Conservation (phyloP, 2,113 vertebrate species). For the Limnothrissa miodon region DNA sequence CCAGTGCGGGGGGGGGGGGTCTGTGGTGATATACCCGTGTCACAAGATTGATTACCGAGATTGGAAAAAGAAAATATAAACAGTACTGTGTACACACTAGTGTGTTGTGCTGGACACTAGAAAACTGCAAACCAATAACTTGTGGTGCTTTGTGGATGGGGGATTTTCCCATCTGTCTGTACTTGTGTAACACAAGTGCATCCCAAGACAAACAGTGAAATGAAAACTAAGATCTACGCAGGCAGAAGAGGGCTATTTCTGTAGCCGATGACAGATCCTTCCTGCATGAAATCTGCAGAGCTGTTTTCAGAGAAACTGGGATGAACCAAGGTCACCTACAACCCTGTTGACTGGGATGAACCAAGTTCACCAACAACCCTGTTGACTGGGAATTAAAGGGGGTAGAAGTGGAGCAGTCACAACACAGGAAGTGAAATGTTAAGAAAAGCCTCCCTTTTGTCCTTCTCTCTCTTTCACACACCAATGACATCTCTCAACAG, state of each 20-base stretch:
- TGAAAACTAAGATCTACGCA: not conserved
- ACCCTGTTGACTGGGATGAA: not conserved
- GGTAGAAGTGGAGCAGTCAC: not conserved
- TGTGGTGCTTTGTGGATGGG: not conserved
- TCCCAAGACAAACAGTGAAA: not conserved
- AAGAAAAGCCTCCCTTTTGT: not conserved
- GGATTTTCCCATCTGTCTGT: not conserved
- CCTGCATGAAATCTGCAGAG: not conserved
- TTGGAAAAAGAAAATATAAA: not conserved
- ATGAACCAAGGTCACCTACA: constrained; percentile 1
- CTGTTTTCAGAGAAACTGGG: constrained; percentile 3
- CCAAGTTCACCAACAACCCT: not conserved
- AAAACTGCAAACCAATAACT: not conserved
- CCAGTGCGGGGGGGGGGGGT: not conserved
- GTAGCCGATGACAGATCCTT: not conserved
- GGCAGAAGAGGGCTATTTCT: not conserved
- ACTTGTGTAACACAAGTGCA: not conserved
- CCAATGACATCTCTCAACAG: not conserved
- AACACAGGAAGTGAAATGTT: not conserved
- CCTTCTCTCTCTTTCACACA: not conserved
- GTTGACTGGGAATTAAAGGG: not conserved
- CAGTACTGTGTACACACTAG: not conserved
- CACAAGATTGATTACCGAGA: not conserved
- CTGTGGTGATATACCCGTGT: not conserved
- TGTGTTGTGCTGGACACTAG: not conserved